Percentiles rank a stretch among this genome's conserved stretches.
Evolutionary conservation across 2,888 invertebrate genomes (phyloP).

Genomic region (Spisula solida): DNA sequence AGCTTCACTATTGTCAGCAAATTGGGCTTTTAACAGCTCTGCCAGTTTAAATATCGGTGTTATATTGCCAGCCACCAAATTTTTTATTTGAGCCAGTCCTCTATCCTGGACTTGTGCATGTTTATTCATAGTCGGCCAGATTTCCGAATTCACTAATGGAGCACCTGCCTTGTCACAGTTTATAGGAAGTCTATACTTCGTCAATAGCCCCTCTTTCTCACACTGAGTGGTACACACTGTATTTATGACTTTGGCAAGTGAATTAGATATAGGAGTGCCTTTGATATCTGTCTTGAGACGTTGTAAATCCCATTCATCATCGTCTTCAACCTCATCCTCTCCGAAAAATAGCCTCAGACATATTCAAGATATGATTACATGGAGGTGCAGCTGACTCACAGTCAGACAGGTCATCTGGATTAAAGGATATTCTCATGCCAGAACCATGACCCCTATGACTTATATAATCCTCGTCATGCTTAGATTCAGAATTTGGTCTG

Average conservation of each 20-base stretch:
- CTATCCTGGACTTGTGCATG: conserved; percentile 11
- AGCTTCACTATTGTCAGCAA: not conserved
- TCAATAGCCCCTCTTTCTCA: conserved; percentile 20
- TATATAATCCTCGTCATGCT: too few relatives aligned
- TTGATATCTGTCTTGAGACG: not conserved
- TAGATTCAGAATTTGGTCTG: too few relatives aligned
- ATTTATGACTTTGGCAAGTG: too few relatives aligned
- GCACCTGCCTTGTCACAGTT: conserved; percentile 39
- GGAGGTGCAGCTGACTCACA: too few relatives aligned
- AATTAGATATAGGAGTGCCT: not conserved
- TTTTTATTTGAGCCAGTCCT: conserved; percentile 30
- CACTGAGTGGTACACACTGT: conserved; percentile 34
- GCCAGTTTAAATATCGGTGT: conserved; percentile 28
- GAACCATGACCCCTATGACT: too few relatives aligned
- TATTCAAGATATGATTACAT: too few relatives aligned
- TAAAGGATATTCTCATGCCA: too few relatives aligned
- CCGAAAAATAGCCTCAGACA: too few relatives aligned
- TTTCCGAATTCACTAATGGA: conserved; percentile 39
- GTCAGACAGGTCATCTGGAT: too few relatives aligned
- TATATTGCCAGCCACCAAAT: conserved; percentile 7
- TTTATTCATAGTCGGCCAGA: conserved; percentile 40
- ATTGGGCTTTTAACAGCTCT: not conserved
- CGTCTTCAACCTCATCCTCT: too few relatives aligned
- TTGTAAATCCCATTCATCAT: too few relatives aligned
- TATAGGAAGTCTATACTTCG: conserved; percentile 27